Evolutionary conservation across 2,113 vertebrate species (phyloP).

Genomic region (Gracilinanus agilis): DNA sequence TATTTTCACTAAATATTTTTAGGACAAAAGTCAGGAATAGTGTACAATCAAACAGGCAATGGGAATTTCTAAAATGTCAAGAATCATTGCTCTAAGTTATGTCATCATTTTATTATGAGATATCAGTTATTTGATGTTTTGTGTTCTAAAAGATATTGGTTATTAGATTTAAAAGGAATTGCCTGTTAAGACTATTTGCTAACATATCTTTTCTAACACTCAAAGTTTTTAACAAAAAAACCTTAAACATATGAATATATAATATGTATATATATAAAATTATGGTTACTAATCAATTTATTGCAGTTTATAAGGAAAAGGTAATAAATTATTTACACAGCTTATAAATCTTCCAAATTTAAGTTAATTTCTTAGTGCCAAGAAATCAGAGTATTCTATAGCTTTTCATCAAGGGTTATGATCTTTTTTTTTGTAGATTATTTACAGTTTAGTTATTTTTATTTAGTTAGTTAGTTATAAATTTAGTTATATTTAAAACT

Average conservation of each 20-base stretch:
- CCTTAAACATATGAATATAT: neutral
- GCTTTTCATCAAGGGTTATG: neutral
- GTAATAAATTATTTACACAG: neutral
- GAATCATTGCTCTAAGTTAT: neutral
- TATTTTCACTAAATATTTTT: neutral
- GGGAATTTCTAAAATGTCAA: accelerated
- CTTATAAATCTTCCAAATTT: neutral
- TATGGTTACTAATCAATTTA: neutral
- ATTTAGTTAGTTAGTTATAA: too few species aligned
- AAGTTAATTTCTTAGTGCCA: constrained; percentile 10
- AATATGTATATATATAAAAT: neutral
- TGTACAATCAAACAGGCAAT: neutral
- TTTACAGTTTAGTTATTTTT: too few species aligned
- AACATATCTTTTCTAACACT: accelerated
- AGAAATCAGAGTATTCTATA: neutral
- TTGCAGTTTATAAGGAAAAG: neutral
- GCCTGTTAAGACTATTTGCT: neutral
- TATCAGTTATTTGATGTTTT: accelerated
- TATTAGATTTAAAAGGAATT: neutral
- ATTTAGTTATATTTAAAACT: neutral
- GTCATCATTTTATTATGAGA: neutral
- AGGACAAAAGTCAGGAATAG: neutral
- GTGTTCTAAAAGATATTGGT: neutral
- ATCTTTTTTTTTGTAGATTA: neutral
- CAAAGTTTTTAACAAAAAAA: neutral